Base-by-base conservation (phyloP, 2,113 vertebrate species). In the Siphamia tubifer region DNA sequence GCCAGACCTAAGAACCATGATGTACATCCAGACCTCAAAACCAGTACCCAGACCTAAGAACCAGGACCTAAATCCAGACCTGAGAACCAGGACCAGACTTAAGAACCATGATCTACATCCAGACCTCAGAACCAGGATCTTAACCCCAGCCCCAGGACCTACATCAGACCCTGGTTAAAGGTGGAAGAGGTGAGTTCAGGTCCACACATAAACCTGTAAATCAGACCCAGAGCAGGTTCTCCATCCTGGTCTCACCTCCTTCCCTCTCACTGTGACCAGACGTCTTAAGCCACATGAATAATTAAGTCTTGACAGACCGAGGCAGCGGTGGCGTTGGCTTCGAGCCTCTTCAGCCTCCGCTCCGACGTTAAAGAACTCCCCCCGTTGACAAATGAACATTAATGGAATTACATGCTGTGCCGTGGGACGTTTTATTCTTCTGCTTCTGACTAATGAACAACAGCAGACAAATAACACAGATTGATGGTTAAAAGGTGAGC, bases 351-450 rank as follows among this genome's bases (percentile, higher is more conserved):
- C 56, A 68, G 23, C 20, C 52, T 34, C 10, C 0, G 6, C 48
- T 44, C 23, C 39, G 54, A 34, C 38, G 69, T 49, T 56, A 72
- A 77, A 76, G 19, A 44, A 19, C 32, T 27, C 32, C 24, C 23
- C 62, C 19, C 45, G 55, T 32, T 84, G 83, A 90, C 60, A 79
- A 72, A 90, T 88, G 79, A 85, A 58, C 63, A 47, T 60, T 83
- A 82, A 88, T 79, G 56, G 24, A 53, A 79, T 84, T 82, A 72
- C 69, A 76, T 52, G 60, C 45, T 17, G 49, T 16, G 49, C 43
- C 23, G 38, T 20, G 19, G 17, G 49, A 48, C 36, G 3, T 48
- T 83, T 71, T 49, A 69, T 77, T 72, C 68, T 80, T 65, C 60
- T 44, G 42, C 38, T 42, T 15, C 36, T 75, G 77, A 84, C 45